phyloP scores from a whole-genome alignment of 2,888 invertebrate genomes.

The Coelinius sp. region DNA sequence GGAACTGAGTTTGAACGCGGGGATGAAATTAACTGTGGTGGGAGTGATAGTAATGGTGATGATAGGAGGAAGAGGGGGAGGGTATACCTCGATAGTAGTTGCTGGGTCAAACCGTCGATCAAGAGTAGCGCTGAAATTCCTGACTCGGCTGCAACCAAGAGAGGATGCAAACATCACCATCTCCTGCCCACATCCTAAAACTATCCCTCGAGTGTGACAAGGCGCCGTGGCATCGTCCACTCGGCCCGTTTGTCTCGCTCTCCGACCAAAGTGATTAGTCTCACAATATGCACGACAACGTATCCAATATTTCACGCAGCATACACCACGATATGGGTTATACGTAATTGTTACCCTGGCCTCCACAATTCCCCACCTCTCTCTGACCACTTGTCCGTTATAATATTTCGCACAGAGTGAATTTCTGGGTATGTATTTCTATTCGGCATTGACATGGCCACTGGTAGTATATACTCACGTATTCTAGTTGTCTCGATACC shows the following conservation, averaged over 20 bases:
- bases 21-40: slow-evolving; percentile 12
- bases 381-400: neutral
- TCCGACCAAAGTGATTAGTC: slow-evolving; percentile 34
- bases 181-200: slow-evolving; percentile 16
- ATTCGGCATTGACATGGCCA: neutral
- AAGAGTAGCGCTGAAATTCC: slow-evolving; percentile 30
- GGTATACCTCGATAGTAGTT: neutral
- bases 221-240: neutral
- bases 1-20: neutral
- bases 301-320: slow-evolving; percentile 21
- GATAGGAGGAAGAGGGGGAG: neutral
- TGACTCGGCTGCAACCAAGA: slow-evolving; percentile 29
- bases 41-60: neutral
- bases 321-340: slow-evolving; percentile 9
- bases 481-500: neutral
- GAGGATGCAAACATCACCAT: neutral
- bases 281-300: slow-evolving; percentile 30
- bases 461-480: neutral
- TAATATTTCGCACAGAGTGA: neutral
- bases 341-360: neutral
- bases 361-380: neutral
- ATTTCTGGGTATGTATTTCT: neutral
- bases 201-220: slow-evolving; percentile 24
- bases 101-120: slow-evolving; percentile 33
- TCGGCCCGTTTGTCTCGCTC: neutral